Conservation (phyloP, 1,140 invertebrate genomes). For the Chymomyza costata region DNA sequence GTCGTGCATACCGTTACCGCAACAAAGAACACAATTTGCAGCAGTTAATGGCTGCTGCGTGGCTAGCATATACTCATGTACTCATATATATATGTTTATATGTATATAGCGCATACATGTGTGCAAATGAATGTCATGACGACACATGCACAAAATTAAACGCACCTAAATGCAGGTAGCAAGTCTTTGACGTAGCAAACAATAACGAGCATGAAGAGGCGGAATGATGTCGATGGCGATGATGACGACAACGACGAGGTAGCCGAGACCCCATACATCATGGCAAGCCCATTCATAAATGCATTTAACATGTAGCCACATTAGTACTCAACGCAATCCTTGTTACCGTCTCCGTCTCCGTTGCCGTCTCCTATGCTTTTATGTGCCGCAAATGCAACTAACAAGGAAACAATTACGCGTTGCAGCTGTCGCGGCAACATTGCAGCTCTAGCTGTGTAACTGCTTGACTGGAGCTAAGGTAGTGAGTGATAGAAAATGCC, state of each 20-base stretch:
- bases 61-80: too few relatives aligned
- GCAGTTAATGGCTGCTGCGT: constrained; percentile 54
- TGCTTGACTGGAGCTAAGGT: neutral
- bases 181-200: constrained; percentile 63
- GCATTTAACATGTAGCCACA: constrained; percentile 52
- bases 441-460: neutral
- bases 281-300: constrained; percentile 49
- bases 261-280: constrained; percentile 3
- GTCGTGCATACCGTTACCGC: constrained; percentile 33
- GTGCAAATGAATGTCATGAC: constrained; percentile 41
- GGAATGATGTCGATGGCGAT: constrained; percentile 49
- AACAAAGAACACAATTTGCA: constrained; percentile 71
- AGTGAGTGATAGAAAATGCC: neutral
- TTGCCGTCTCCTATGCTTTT: constrained; percentile 11
- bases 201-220: too few relatives aligned
- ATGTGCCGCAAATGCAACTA: constrained; percentile 51
- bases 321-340: constrained; percentile 29
- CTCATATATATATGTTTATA: neutral
- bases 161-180: constrained; percentile 35
- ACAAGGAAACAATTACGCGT: constrained; percentile 70
- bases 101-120: neutral
- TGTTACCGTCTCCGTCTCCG: constrained; percentile 1
- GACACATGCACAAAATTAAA: constrained; percentile 13
- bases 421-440: constrained; percentile 14
- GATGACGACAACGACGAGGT: constrained; percentile 17